phyloP scores from a whole-genome alignment of 2,113 vertebrate genomes.

The Lasiurus borealis region DNA sequence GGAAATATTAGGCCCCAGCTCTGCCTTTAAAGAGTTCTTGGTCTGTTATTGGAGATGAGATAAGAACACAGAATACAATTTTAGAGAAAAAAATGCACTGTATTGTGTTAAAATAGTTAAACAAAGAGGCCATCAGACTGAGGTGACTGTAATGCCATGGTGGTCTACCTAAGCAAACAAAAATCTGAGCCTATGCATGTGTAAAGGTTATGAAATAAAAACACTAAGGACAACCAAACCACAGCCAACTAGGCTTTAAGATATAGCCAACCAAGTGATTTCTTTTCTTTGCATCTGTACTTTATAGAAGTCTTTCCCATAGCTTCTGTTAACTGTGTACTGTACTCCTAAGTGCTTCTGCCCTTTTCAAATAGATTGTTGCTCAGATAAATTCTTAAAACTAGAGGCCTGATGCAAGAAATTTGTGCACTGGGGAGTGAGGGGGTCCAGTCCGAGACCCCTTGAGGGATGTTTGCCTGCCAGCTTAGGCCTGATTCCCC shows the following conservation, averaged over 20 bases:
- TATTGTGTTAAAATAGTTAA: neutral
- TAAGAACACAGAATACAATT: constrained; percentile 25
- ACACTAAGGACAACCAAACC: neutral
- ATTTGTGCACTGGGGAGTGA: no score
- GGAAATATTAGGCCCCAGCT: neutral
- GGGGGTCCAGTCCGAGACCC: no score
- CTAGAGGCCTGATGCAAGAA: neutral
- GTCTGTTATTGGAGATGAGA: neutral
- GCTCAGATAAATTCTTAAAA: neutral
- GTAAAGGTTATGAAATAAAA: neutral
- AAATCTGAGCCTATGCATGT: neutral
- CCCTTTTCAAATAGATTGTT: neutral
- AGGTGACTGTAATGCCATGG: neutral
- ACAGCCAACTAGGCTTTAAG: neutral
- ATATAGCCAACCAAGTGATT: neutral
- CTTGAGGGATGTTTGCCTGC: no score
- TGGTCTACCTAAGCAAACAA: neutral
- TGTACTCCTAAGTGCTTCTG: neutral
- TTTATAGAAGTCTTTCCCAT: neutral
- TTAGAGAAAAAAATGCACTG: neutral
- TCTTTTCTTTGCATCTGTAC: neutral
- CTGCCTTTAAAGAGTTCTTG: constrained; percentile 6
- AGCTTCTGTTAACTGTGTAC: neutral
- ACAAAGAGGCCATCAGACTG: neutral
- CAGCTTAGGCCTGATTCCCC: no score